Conservation (phyloP, 2,888 invertebrate genomes). For the Drosophila ustulata region DNA sequence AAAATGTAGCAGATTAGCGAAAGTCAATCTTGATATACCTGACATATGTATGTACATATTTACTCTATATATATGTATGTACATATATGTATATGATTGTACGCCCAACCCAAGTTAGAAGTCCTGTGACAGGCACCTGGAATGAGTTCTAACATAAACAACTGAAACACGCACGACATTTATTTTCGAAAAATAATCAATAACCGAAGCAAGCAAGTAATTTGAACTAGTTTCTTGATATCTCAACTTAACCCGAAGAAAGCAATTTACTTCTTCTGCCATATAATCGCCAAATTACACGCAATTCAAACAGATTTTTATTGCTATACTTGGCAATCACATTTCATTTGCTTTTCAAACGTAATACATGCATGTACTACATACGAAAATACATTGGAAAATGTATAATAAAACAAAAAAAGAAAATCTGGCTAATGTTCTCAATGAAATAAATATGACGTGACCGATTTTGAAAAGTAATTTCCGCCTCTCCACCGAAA, state of each 20-base stretch:
- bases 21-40: slow-evolving; percentile 45
- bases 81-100: neutral
- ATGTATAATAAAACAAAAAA: slow-evolving; percentile 13
- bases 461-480: slow-evolving; percentile 68
- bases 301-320: slow-evolving; percentile 35
- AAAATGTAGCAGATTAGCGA: slow-evolving; percentile 54
- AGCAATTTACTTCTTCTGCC: slow-evolving; percentile 24
- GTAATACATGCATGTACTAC: slow-evolving; percentile 25
- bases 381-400: slow-evolving; percentile 20
- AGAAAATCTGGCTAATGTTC: slow-evolving; percentile 71
- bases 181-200: slow-evolving; percentile 65
- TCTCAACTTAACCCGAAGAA: slow-evolving; percentile 30
- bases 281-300: slow-evolving; percentile 39
- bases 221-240: slow-evolving; percentile 55
- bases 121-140: slow-evolving; percentile 37
- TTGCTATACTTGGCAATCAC: slow-evolving; percentile 30
- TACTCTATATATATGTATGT: neutral
- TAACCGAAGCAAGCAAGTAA: slow-evolving; percentile 35
- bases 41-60: neutral
- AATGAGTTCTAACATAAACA: slow-evolving; percentile 31
- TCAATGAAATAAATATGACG: slow-evolving; percentile 76
- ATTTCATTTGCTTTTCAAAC: slow-evolving; percentile 3
- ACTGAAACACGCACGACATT: slow-evolving; percentile 64
- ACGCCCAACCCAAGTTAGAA: slow-evolving; percentile 32
- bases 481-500: slow-evolving; percentile 58